A percentile compares a stretch with the other conserved stretches of the same genome.
phyloP scores from a whole-genome alignment of 2,797 vertebrate species.

The Myripristis murdjan region DNA sequence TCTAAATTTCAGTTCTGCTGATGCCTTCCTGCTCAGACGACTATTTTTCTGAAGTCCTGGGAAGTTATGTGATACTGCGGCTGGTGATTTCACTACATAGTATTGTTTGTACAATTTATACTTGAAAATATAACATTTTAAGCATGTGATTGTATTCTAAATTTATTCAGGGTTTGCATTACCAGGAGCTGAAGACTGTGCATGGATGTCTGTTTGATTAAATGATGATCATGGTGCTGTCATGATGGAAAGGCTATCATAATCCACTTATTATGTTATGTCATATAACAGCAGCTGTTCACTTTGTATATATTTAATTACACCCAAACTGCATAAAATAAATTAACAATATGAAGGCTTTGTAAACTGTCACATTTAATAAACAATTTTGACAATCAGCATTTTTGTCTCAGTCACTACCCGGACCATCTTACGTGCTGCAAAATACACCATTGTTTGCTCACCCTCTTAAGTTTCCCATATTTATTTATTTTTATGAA shows the following conservation, averaged over 20 bases:
- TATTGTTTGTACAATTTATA: constrained; percentile 70
- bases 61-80: constrained; percentile 61
- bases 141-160: constrained; percentile 63
- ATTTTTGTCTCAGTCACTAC: not conserved
- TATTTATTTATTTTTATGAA: too few relatives aligned
- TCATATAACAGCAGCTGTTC: constrained; percentile 36
- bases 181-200: constrained; percentile 45
- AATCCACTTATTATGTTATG: constrained; percentile 32
- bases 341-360: constrained; percentile 31
- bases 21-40: constrained; percentile 58
- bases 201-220: constrained; percentile 40
- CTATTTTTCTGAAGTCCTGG: constrained; percentile 6
- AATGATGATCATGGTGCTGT: constrained; percentile 44
- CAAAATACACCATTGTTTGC: not conserved
- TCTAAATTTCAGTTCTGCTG: constrained; percentile 86
- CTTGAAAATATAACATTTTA: constrained; percentile 67
- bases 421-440: not conserved
- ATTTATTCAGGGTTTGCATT: constrained; percentile 35
- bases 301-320: constrained; percentile 67
- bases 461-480: too few relatives aligned
- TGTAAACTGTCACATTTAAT: constrained; percentile 41
- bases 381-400: constrained; percentile 28
- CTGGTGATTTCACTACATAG: constrained; percentile 55
- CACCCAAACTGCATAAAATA: constrained; percentile 49
- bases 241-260: constrained; percentile 12